phyloP scores from a whole-genome alignment of 2,888 invertebrate genomes.

The Ypsolopha scabrella region DNA sequence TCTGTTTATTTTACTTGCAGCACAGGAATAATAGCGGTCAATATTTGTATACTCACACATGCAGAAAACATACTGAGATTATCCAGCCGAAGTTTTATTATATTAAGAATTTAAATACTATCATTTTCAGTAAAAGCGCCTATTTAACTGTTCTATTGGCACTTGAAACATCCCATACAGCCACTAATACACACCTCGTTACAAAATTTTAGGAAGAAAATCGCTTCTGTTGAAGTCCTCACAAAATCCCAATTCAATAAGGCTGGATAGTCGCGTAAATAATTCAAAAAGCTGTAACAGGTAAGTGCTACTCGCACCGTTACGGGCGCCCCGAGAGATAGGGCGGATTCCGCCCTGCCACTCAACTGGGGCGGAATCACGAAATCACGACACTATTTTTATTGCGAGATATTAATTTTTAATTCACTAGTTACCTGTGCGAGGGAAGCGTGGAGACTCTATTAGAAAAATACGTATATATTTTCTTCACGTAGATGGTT shows the following conservation, averaged over 20 bases:
- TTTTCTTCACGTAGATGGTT: too few species aligned
- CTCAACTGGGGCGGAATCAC: slow-evolving; percentile 17
- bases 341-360: slow-evolving; percentile 34
- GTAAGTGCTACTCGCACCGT: slow-evolving; percentile 58
- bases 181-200: too few species aligned
- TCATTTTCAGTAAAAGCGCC: too few species aligned
- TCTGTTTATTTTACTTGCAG: too few species aligned
- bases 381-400: slow-evolving; percentile 47
- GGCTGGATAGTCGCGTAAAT: slow-evolving; percentile 60
- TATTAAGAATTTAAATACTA: too few species aligned
- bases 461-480: slow-evolving; percentile 7
- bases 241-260: slow-evolving; percentile 61
- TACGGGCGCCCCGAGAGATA: slow-evolving; percentile 45
- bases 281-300: slow-evolving; percentile 63
- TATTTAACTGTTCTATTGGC: too few species aligned
- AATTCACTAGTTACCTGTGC: slow-evolving; percentile 26
- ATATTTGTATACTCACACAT: too few species aligned
- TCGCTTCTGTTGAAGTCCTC: neutral
- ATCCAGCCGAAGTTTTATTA: too few species aligned
- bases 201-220: neutral
- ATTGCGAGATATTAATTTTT: slow-evolving; percentile 50
- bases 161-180: too few species aligned
- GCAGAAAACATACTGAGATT: too few species aligned
- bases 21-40: too few species aligned
- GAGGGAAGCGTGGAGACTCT: slow-evolving; percentile 14